Base-by-base conservation (phyloP, 2,797 vertebrate genomes). In the Artibeus jamaicensis region DNA sequence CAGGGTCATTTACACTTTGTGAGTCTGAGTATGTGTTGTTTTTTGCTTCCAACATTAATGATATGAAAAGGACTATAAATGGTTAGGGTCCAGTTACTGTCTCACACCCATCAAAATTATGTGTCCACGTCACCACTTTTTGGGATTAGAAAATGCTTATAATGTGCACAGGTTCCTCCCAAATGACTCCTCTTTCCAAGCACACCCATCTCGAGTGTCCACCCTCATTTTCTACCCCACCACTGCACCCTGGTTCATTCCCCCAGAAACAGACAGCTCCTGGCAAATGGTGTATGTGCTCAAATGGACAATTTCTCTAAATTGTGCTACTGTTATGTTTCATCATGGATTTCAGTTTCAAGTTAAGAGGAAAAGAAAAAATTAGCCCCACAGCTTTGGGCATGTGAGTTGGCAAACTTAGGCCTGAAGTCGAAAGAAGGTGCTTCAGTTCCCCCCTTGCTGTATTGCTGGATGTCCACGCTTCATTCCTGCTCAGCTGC, bases 241-340 rank as follows among this genome's bases (percentile, higher is more conserved):
- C 37, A 6, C 86, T 88, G 78, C 44, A 94, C 87, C 95, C 92
- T 87, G 89, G 94, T 96, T 97, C 92, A 95, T 86, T 96, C 93
- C 96, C 96, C 97, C 97, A 95, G 96, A 95, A 97, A 96, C 79
- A 82, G 97, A 97, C 86, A 94, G 87, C 22, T 9, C 19, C 0
- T 53, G 93, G 95, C 95, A 95, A 97, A 96, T 87, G 84, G 79
- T 96, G 59, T 94, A 97, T 98, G 98, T 98, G 96, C 93, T 94
- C 96, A 74, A 97, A 97, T 93, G 95, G 98, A 97, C 96, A 97
- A 96, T 95, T 98, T 98, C 96, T 98, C 97, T 98, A 97, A 92
- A 97, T 98, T 99, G 98, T 99, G 98, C 98, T 98, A 98, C 98
- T 98, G 98, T 53, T 50, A 48, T 86, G 83, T 91, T 76, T 97